Conservation (phyloP, 2,113 vertebrate genomes). For the Colius striatus region DNA sequence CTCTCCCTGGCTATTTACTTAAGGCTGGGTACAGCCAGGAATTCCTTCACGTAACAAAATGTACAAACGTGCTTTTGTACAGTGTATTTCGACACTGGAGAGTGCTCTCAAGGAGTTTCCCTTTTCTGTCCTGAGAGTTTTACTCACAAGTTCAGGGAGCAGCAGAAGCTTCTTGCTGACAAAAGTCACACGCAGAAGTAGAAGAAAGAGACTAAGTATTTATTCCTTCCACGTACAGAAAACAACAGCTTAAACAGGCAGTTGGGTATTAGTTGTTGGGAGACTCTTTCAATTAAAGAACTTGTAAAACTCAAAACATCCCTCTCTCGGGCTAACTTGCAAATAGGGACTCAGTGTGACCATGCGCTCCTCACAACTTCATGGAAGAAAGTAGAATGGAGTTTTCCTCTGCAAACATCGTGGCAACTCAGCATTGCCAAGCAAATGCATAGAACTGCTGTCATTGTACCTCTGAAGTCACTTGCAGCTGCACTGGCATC, state of each 20-base stretch:
- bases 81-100: accelerated
- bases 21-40: slow-evolving; percentile 3
- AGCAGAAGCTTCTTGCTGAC: neutral
- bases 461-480: neutral
- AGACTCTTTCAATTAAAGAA: neutral
- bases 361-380: neutral
- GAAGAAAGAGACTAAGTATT: neutral
- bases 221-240: neutral
- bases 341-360: accelerated
- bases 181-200: neutral
- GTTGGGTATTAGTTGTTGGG: neutral
- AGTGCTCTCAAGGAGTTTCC: slow-evolving; percentile 20
- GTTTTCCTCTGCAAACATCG: neutral
- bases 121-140: neutral
- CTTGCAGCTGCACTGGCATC: neutral
- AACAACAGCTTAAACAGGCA: accelerated
- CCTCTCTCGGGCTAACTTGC: neutral
- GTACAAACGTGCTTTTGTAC: neutral
- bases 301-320: neutral
- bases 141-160: neutral
- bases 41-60: neutral
- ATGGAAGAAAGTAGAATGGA: accelerated
- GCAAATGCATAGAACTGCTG: neutral
- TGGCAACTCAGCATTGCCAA: accelerated
- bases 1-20: slow-evolving; percentile 39